Conservation (phyloP, 2,888 invertebrate species). For the Hemicrepidius hirtus region DNA sequence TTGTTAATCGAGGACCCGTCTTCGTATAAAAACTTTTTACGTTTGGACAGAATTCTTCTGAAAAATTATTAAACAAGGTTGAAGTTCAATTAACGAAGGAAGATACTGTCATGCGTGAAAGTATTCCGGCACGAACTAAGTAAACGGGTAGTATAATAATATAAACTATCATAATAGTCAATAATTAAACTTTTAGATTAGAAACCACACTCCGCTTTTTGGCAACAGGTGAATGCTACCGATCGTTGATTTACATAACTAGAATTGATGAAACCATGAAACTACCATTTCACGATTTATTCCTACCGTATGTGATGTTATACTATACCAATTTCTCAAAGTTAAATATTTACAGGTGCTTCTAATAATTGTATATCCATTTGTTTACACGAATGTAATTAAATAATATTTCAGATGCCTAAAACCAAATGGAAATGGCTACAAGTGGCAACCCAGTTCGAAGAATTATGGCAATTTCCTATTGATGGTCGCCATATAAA, state of each 20-base stretch:
- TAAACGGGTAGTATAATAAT: not conserved
- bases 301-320: slow-evolving; percentile 58
- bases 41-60: not conserved
- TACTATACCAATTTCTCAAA: slow-evolving; percentile 58
- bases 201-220: slow-evolving; percentile 27
- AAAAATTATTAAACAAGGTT: too few species aligned
- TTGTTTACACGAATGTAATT: not conserved
- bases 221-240: slow-evolving; percentile 49
- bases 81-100: too few species aligned
- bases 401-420: slow-evolving; percentile 45
- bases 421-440: slow-evolving; percentile 58
- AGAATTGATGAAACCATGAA: slow-evolving; percentile 52
- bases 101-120: not conserved
- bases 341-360: slow-evolving; percentile 35
- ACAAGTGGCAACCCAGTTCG: slow-evolving; percentile 55
- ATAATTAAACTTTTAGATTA: slow-evolving; percentile 18
- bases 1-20: slow-evolving; percentile 10
- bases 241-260: slow-evolving; percentile 41
- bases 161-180: not conserved
- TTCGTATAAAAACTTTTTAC: slow-evolving; percentile 11
- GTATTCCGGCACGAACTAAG: not conserved
- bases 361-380: not conserved
- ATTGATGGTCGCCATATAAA: slow-evolving; percentile 58
- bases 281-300: slow-evolving; percentile 59
- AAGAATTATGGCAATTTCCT: slow-evolving; percentile 60